Evolutionary conservation across 2,888 invertebrate species (phyloP).

Genomic region (Drosophila cracens): DNA sequence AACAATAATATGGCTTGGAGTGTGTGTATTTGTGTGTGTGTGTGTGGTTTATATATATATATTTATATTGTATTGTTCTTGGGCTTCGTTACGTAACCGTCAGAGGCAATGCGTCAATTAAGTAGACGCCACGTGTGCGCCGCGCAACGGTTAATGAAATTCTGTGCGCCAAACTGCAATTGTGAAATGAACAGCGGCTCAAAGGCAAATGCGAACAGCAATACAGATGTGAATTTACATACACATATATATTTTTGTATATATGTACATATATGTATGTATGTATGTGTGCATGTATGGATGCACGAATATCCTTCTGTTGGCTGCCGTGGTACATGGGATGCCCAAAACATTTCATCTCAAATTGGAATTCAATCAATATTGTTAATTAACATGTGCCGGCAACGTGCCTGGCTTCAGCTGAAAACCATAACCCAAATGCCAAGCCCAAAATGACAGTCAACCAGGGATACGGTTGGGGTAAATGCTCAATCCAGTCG

Average conservation of each 20-base stretch:
- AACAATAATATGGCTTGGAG: conserved; percentile 8
- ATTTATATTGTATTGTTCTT: not conserved
- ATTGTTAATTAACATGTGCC: conserved; percentile 81
- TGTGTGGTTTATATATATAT: not conserved
- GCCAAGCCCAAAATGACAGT: conserved; percentile 13
- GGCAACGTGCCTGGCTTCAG: conserved; percentile 34
- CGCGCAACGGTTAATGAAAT: conserved; percentile 36
- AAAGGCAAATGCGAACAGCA: conserved; percentile 38
- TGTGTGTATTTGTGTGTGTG: not conserved
- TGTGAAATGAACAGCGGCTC: conserved; percentile 50
- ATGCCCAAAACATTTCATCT: conserved; percentile 62
- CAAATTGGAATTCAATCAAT: conserved; percentile 80
- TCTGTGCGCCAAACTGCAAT: conserved; percentile 32
- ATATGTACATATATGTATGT: no score
- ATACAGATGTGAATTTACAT: not conserved
- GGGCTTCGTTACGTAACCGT: not conserved
- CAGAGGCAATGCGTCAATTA: conserved; percentile 24
- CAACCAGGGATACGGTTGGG: not conserved
- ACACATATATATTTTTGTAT: not conserved
- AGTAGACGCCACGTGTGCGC: conserved; percentile 33
- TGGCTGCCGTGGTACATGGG: not conserved
- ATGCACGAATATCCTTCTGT: conserved; percentile 7
- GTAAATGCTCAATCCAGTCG: not conserved
- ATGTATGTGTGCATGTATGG: not conserved
- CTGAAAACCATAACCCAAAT: conserved; percentile 11